Evolutionary conservation across 2,888 invertebrate species (phyloP).

Genomic region (Limnephilus lunatus): DNA sequence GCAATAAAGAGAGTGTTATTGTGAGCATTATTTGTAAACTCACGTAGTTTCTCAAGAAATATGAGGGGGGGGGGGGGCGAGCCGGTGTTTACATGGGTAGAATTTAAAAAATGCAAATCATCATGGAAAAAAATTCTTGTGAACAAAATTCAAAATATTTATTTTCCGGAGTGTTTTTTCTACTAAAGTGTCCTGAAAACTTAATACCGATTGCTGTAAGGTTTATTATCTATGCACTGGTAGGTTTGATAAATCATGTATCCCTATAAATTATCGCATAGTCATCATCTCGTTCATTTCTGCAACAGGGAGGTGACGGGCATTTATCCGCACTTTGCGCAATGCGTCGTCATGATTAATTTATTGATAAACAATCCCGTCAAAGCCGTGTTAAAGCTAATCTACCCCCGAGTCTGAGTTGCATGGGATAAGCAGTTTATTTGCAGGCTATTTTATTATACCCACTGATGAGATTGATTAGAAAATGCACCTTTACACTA

Average conservation of each 20-base stretch:
- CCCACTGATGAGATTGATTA: background rate
- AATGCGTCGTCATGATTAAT: slow-evolving; percentile 2
- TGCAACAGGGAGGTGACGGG: background rate
- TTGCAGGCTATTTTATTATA: background rate
- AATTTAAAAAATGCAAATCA: too few species aligned
- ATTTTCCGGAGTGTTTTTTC: too few species aligned
- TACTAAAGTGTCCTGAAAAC: too few species aligned
- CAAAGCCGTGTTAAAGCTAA: background rate
- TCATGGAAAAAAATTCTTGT: too few species aligned
- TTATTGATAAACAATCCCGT: slow-evolving; percentile 2
- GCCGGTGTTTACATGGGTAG: too few species aligned
- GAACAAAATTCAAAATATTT: too few species aligned
- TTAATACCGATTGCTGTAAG: background rate
- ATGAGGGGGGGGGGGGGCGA: too few species aligned
- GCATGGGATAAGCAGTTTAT: background rate
- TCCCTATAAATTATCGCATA: background rate
- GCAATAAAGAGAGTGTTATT: too few species aligned
- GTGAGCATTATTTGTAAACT: too few species aligned
- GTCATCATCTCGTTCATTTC: background rate
- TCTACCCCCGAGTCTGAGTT: background rate
- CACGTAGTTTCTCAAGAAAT: too few species aligned
- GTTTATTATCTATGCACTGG: background rate
- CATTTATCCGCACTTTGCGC: background rate
- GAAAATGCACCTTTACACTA: background rate
- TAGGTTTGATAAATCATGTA: background rate